Base-by-base conservation (phyloP, 2,888 invertebrate species). In the Oxyteleia sp. region DNA sequence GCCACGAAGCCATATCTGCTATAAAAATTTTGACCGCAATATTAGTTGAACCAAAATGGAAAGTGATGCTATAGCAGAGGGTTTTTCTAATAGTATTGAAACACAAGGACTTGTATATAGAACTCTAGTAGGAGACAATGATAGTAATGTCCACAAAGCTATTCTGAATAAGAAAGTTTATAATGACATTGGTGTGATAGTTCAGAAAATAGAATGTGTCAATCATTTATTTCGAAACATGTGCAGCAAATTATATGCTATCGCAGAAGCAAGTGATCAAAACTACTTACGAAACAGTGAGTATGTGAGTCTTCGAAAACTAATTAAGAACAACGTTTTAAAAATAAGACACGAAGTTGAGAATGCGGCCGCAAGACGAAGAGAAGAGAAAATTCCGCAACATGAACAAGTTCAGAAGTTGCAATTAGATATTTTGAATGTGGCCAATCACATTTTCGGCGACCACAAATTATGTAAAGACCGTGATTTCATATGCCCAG, bases 1-100 rank as follows among this genome's bases (percentile, higher is more conserved):
- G n/a, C n/a, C n/a, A n/a, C n/a, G n/a, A n/a, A n/a, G n/a, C n/a
- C 89, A 89, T 64, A 57, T 23, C 4, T 90, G 89, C 68, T 89
- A 81, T 78, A 88, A 88, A 61, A 90, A 90, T 80, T 90, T 87
- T 84, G 23, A 72, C 10, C 71, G 85, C 1, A 78, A 82, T 18
- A 78, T 80, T 10, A 85, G 80, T 49, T 84, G 82, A 15, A 86
- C 89, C 8, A 91, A 91, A 87, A 87, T 87, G 86, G 87, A 86
- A 80, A 69, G 49, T 15, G 80, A 85, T 20, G 66, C 76, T 0
- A 74, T 87, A 26, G 49, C 61, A 11, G 85, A 85, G 72, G 85
- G 83, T 5, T 85, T 87, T 38, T 57, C 51, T 41, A 18, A 11
- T 16, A 87, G 85, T 45, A 7, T 87, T 7, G 76, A 79, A 49